Conservation (phyloP, 2,888 invertebrate species). For the Coleophora flavipennella region DNA sequence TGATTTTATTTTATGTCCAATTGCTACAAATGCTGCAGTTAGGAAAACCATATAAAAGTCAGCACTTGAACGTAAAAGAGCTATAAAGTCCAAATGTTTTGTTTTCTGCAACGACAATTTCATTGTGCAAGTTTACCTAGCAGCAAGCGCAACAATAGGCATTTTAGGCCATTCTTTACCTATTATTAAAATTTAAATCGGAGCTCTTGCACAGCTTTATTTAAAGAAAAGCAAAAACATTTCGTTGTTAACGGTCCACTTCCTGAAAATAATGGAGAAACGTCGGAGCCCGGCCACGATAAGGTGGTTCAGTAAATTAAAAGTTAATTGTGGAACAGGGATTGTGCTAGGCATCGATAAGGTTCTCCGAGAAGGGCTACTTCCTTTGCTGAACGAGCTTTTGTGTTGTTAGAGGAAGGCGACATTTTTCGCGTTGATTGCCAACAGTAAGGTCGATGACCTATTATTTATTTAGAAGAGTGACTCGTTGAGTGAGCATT, state of each 20-base stretch:
- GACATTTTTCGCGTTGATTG: conserved; percentile 23
- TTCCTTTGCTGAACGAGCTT: conserved; percentile 29
- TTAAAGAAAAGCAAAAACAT: conserved; percentile 20
- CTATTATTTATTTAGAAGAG: too few relatives aligned
- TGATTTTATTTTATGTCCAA: too few relatives aligned
- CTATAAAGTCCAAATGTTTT: too few relatives aligned
- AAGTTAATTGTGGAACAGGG: conserved; percentile 47
- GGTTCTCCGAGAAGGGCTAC: conserved; percentile 24
- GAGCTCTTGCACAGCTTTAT: conserved; percentile 5
- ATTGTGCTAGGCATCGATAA: conserved; percentile 39
- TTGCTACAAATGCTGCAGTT: too few relatives aligned
- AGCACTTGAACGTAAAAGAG: too few relatives aligned
- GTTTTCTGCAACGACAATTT: too few relatives aligned
- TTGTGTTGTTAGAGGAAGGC: conserved; percentile 17
- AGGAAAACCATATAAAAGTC: background rate
- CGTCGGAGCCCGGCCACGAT: conserved; percentile 22
- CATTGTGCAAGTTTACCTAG: too few relatives aligned
- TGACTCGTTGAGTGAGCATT: too few relatives aligned
- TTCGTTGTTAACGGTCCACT: conserved; percentile 26
- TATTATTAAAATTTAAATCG: conserved; percentile 8
- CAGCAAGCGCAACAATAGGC: conserved; percentile 1
- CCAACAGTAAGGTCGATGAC: background rate
- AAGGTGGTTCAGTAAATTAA: conserved; percentile 35
- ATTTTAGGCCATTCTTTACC: background rate
- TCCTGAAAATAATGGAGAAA: conserved; percentile 37